Evolutionary conservation across 2,113 vertebrate genomes (phyloP), one percentile per base, ranked within the genome.

Genomic region (Cephalopholis sonnerati): DNA sequence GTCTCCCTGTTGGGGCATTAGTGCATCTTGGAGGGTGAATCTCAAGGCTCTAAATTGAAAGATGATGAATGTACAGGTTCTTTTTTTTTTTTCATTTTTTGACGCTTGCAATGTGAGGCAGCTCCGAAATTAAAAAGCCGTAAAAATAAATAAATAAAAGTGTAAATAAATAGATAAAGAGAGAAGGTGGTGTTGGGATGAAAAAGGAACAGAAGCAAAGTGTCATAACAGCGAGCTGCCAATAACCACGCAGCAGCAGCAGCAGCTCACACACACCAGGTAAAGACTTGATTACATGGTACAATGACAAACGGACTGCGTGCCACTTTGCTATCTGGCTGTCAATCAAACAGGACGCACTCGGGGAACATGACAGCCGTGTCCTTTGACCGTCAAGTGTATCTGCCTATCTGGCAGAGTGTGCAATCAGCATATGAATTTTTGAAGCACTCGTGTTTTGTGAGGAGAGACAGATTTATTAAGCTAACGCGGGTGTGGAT

Each of bases 11-110:
- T 87, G 88, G 91, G 74, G 81, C 76, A 88, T 92, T 91, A 91
- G 89, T 81, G 74, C 85, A 82, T 93, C 84, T 88, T 87, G 77
- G 77, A 89, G 81, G 83, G 62, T 70, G 83, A 84, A 84, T 93
- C 87, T 91, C 81, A 22, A 59, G 77, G 77, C 84, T 90, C 67
- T 46, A 87, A 86, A 94, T 88, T 92, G 89, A 95, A 94, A 93
- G 84, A 95, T 87, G 94, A 94, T 91, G 82, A 94, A 94, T 92
- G 82, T 72, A 65, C 84, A 85, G 82, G 80, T 81, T 76, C 25
- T 73, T 65, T 86, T 78, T 85, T 81, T 29, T 22, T 36, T 16
- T 48, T 29, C 32, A 55, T 69, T 54, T 72, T 36, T 48, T 77
- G 24, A 84, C 66, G 67, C 72, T 24, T 55, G 74, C 65, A 71